Base-by-base conservation (phyloP, 2,113 vertebrate species). In the Laticauda laticaudata region DNA sequence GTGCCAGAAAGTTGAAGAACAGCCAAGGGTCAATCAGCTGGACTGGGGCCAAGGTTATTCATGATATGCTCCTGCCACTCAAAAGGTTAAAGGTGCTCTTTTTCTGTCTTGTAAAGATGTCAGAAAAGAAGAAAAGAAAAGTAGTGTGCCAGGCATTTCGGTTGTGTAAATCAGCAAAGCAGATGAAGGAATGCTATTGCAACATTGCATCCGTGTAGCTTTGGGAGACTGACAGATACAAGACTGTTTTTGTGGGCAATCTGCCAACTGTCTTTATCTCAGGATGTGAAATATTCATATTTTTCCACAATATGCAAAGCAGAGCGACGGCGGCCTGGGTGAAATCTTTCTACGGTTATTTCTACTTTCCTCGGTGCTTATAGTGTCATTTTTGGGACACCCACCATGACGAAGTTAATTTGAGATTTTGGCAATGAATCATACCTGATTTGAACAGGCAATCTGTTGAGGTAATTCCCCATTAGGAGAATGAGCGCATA, bases 231-330 rank as follows among this genome's bases (percentile, higher is more conserved):
- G 95, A 94, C 90, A 3, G 9, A 91, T 92, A 93, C 53, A 59
- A 93, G 93, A 87, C 18, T 90, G 11, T 4, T 86, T 93, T 90
- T 95, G 43, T 87, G 87, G 53, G 92, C 39, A 86, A 48, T 85
- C 93, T 92, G 54, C 20, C 39, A 48, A 92, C 93, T 51, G 93
- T 95, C 90, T 93, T 94, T 90, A 29, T 81, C 14, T 75, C 64
- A 75, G 64, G n/a, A 18, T 75, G 64, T 75, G 64, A 75, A 34
- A 75, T 75, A 75, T 75, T 75, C 64, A 75, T 75, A 75, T 75
- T 34, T 75, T 75, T 75, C 90, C 1, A 92, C 94, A 95, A 69
- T 88, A 94, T 53, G 15, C 89, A 92, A 94, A 90, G 94, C 91
- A 93, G 86, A 86, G 91, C 94, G 57, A 91, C 94, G 92, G 45